Conservation (phyloP, 2,113 vertebrate species). For the Oceanodroma tethys region DNA sequence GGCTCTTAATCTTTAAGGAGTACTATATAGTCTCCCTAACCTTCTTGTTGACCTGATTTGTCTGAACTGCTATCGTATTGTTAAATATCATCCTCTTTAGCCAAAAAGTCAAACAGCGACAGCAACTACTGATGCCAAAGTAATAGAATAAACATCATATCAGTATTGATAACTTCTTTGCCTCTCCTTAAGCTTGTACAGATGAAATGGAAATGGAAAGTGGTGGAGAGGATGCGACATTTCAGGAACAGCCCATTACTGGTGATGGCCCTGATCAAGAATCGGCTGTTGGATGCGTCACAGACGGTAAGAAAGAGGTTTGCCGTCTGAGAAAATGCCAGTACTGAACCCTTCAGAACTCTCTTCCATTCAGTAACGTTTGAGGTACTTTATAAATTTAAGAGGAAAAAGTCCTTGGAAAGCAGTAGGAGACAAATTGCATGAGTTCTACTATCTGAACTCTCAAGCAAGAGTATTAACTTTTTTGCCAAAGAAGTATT, state of each 20-base stretch:
- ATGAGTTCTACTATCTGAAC: background rate
- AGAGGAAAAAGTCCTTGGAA: background rate
- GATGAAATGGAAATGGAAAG: constrained; percentile 71
- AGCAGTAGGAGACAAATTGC: background rate
- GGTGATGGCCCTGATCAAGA: constrained; percentile 24
- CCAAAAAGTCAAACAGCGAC: background rate
- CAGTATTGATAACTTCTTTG: background rate
- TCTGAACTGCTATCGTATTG: background rate
- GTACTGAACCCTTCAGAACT: background rate
- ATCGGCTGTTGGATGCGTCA: constrained; percentile 42
- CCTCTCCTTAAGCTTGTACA: constrained; percentile 66
- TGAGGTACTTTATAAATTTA: background rate
- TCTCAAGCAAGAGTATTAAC: background rate
- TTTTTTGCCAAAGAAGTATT: background rate
- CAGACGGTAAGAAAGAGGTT: constrained; percentile 67
- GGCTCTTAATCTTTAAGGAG: background rate
- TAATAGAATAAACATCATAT: background rate
- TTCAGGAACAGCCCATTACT: constrained; percentile 46
- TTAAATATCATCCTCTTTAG: background rate
- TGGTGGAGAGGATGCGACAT: constrained; percentile 26
- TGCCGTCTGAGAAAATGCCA: background rate
- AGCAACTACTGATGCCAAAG: background rate
- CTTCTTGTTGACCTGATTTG: background rate
- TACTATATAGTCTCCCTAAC: background rate
- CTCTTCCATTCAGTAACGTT: background rate